A percentile compares a stretch with the other conserved stretches of the same genome.
These are phyloP conservation scores for Synanceia verrucosa DNA, from an alignment of 2,797 vertebrate genomes.

Conservation along the genomic window DNA sequence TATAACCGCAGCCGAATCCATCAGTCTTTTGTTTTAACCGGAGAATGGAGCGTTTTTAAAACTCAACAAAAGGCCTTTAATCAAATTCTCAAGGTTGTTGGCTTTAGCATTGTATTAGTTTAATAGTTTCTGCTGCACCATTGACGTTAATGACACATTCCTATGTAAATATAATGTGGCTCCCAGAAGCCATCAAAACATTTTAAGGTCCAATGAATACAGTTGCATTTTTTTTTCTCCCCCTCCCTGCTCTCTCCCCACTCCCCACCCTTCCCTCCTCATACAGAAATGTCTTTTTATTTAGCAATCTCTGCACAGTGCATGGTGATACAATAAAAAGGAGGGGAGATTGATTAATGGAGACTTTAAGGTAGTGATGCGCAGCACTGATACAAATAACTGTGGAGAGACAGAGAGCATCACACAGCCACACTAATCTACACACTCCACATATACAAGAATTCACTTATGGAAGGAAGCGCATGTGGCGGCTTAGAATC, in stretches of 20 bases:
- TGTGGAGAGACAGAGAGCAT: conserved; percentile 69
- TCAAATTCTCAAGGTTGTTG: conserved; percentile 97
- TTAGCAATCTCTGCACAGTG: conserved; percentile 85
- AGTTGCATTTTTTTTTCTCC: conserved; percentile 83
- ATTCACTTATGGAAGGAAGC: conserved; percentile 38
- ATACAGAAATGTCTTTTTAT: conserved; percentile 89
- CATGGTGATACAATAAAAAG: conserved; percentile 85
- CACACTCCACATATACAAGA: conserved; percentile 37
- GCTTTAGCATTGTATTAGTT: conserved; percentile 97
- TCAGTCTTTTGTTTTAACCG: conserved; percentile 89
- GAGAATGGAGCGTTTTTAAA: conserved; percentile 89
- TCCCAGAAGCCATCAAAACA: conserved; percentile 94
- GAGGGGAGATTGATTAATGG: conserved; percentile 85
- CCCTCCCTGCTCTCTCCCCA: conserved; percentile 40
- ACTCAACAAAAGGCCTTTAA: conserved; percentile 95
- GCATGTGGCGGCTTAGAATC: conserved; percentile 45
- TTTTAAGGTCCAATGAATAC: conserved; percentile 98
- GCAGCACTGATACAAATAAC: conserved; percentile 83
- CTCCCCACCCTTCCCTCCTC: conserved; percentile 47
- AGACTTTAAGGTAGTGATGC: conserved; percentile 88
- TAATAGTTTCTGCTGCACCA: conserved; percentile 97
- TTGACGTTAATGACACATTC: conserved; percentile 97
- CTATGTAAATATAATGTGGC: conserved; percentile 93
- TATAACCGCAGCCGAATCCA: conserved; percentile 87
- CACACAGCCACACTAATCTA: conserved; percentile 18